Evolutionary conservation across 2,888 invertebrate species (phyloP), one percentile per base, ranked within the genome.

Genomic region (Smittia aterrima): DNA sequence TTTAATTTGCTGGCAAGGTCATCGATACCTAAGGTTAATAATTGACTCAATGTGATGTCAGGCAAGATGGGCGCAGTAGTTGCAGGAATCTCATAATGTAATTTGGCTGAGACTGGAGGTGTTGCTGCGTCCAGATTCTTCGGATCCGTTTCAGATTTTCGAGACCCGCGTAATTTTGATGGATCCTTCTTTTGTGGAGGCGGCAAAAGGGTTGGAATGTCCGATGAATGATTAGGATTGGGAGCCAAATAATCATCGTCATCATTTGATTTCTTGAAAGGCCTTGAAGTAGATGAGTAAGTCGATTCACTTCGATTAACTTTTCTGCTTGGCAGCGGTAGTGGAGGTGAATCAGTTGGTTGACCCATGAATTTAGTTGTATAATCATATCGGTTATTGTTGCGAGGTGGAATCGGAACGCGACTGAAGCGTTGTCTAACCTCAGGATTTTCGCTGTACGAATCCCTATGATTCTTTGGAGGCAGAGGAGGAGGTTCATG

Each of bases 11-110:
- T 80, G 0, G 95, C 92, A 75, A 95, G 83, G 76, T 95, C 93
- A 77, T 91, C 90, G 79, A 95, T 87, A 77, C 91, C 91, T 79
- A 92, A 88, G 1, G 92, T 90, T 32, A 94, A 90, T 75, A 95
- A 85, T 80, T 95, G 93, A 78, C 89, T 90, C 75, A 94, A 85
- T 0, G 93, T 93, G 77, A 93, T 92, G 80, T 93, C 92, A 38
- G 82, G 82, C 53, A 81, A 79, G 16, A 80, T 78, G 11, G 80
- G 75, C 68, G 78, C 66, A 75, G 79, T 80, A 2, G 74, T 38
- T 18, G 72, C 72, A 13, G 77, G 54, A 18, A 58, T 58, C 24
- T n/a, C 75, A 68, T 62, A 75, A 58, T 16, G 66, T 67, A 20
- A 13, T 75, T 76, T 73, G 76, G 75, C 53, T 79, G 80, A 80